These are phyloP conservation scores for Acanthoscelides obtectus DNA, from an alignment of 2,888 invertebrate genomes.

Conservation along the genomic window DNA sequence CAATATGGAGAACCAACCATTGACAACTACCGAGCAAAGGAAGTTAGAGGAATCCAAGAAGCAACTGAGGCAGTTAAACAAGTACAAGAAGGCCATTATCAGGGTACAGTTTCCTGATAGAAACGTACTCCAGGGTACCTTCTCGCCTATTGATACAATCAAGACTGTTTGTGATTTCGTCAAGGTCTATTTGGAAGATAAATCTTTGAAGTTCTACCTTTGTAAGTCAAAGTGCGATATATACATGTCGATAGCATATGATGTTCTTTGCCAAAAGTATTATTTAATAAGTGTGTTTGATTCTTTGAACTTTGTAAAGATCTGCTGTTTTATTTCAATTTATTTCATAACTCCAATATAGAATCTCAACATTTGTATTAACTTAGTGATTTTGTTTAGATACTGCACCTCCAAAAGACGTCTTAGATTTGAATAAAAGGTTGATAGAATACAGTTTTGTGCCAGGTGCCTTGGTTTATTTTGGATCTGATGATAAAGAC, in stretches of 20 bases:
- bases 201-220: slow-evolving; percentile 66
- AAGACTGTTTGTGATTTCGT: slow-evolving; percentile 70
- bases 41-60: slow-evolving; percentile 56
- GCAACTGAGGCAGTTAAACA: slow-evolving; percentile 55
- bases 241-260: too few species aligned
- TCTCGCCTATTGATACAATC: slow-evolving; percentile 71
- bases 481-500: slow-evolving; percentile 51
- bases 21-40: slow-evolving; percentile 63
- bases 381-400: slow-evolving; percentile 54
- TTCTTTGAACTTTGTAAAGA: too few species aligned
- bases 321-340: too few species aligned
- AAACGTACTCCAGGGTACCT: slow-evolving; percentile 80
- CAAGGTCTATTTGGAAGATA: slow-evolving; percentile 61
- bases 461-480: slow-evolving; percentile 73
- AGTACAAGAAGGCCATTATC: slow-evolving; percentile 73
- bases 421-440: slow-evolving; percentile 58
- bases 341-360: too few species aligned
- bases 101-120: slow-evolving; percentile 84
- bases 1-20: slow-evolving; percentile 66
- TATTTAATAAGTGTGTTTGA: too few species aligned
- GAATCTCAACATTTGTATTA: too few species aligned
- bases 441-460: slow-evolving; percentile 71
- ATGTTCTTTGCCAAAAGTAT: too few species aligned
- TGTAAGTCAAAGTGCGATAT: slow-evolving; percentile 57
- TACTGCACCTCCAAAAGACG: slow-evolving; percentile 76